Percentiles rank a stretch among this genome's conserved stretches.
Conservation (phyloP, 2,113 vertebrate genomes). For the Limanda limanda region DNA sequence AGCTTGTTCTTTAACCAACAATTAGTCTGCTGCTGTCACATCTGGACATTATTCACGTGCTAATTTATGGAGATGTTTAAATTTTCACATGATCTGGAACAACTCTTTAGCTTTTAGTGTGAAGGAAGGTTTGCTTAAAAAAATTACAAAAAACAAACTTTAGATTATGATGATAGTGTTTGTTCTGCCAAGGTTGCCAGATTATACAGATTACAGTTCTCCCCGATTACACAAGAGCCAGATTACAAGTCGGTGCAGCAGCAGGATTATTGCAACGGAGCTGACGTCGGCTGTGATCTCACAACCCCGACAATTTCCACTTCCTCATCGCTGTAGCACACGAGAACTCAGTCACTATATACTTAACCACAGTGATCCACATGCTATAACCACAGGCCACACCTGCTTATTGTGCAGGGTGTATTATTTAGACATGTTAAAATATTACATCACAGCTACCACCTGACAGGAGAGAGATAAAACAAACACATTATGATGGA, state of each 20-base stretch:
- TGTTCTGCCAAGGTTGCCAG: constrained; percentile 20
- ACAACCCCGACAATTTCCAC: not conserved
- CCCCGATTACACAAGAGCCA: constrained; percentile 50
- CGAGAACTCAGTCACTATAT: not conserved
- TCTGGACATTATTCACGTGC: not conserved
- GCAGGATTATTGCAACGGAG: constrained; percentile 49
- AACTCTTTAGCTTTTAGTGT: not conserved
- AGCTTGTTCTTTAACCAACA: constrained; percentile 21
- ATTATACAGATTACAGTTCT: constrained; percentile 43
- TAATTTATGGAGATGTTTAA: not conserved
- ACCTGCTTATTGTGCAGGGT: not conserved
- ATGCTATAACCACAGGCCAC: not conserved
- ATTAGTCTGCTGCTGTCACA: constrained; percentile 6
- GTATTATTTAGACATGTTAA: not conserved
- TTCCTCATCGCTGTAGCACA: not conserved
- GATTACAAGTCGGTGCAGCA: constrained; percentile 44
- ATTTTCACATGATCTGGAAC: not conserved
- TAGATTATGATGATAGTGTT: not conserved
- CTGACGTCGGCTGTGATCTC: constrained; percentile 3
- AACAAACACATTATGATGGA: not conserved
- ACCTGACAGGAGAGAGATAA: not conserved
- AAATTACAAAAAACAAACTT: not conserved
- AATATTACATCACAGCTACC: not conserved
- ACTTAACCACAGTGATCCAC: not conserved
- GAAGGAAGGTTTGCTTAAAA: not conserved